A percentile compares a stretch with the other conserved stretches of the same genome.
Evolutionary conservation across 2,113 vertebrate genomes (phyloP).

Genomic region (Lamprologus speciosus): DNA sequence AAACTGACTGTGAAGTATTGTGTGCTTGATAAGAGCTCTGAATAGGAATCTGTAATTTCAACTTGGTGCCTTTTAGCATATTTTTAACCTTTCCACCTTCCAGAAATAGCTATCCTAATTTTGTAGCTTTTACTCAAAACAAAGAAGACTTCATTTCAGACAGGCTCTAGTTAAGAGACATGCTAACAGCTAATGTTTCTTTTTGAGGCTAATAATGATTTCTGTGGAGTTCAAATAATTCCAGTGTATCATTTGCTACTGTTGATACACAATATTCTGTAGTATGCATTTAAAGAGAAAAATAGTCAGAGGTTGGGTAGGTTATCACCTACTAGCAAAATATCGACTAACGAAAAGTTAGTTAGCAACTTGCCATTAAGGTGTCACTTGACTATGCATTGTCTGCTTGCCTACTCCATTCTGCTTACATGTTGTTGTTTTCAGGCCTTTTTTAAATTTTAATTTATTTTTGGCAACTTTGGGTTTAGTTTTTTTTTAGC

Average conservation of each 20-base stretch:
- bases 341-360: neutral
- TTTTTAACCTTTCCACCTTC: neutral
- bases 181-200: neutral
- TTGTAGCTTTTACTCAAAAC: neutral
- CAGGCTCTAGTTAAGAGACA: neutral
- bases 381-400: neutral
- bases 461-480: neutral
- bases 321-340: neutral
- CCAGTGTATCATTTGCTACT: neutral
- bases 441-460: neutral
- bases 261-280: neutral
- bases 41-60: neutral
- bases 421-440: fast-evolving
- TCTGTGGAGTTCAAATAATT: neutral
- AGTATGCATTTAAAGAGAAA: neutral
- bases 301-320: neutral
- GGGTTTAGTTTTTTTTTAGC: neutral
- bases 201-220: neutral
- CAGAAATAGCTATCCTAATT: neutral
- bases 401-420: neutral
- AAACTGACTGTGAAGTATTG: neutral
- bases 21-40: neutral
- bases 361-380: neutral
- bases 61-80: neutral
- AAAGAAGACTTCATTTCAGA: fast-evolving